Base-by-base conservation (phyloP, 2,888 invertebrate species). In the Leptinotarsa rubiginosa region DNA sequence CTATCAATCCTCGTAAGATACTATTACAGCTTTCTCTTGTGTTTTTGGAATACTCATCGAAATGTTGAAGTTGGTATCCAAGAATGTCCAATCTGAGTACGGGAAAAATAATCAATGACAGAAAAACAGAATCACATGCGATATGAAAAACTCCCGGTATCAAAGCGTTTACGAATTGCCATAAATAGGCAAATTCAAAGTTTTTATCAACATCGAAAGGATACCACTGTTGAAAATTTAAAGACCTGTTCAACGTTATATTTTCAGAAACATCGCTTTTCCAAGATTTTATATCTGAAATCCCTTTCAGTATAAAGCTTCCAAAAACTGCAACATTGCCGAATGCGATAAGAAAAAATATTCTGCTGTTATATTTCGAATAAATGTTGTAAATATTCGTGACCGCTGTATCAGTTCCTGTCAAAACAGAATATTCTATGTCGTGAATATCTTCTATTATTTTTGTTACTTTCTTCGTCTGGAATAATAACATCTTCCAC, bases 111-210 rank as follows among this genome's bases (percentile, higher is more conserved):
- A 56, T 56, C 22, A 56, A 22, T 3, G 56, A 56, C 22, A 56
- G 22, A 56, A 56, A 56, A 20, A 56, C 56, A 22, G 56, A 56
- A 56, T 56, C 56, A 16, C 56, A 56, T 12, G 56, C 56, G 15
- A 56, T 56, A 56, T 56, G 56, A 5, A 52, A 1, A 4, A 56
- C 22, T 1, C 56, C 56, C 15, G 56, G 56, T 15, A 56, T 13
- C 56, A 56, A 56, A 13, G 56, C 22, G 22, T 56, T 56, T 4
- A 22, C 56, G 15, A 22, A 56, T 15, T 56, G 56, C 56, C 56
- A 56, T 2, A 56, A 15, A 56, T 56, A 56, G 56, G 56, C 56
- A 15, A 56, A 15, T 56, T 56, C 56, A 4, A 56, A 56, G 22
- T 56, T 13, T 56, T 56, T 25, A 18, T 56, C 22, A 4, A 56